Evolutionary conservation across 2,113 vertebrate species (phyloP).

Genomic region (Amphilophus citrinellus): DNA sequence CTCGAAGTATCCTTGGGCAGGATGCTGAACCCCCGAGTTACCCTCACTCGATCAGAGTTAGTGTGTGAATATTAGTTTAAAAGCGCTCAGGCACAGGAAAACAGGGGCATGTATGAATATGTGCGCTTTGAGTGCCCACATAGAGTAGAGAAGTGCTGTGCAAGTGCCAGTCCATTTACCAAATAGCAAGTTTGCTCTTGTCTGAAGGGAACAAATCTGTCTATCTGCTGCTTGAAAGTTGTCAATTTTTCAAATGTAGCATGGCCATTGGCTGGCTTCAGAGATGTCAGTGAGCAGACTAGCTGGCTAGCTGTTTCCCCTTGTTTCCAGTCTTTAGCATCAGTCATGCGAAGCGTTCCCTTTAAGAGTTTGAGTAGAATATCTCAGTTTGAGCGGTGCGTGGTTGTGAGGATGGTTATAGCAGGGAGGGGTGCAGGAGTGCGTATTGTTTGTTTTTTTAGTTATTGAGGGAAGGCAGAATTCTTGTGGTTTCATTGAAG

Average conservation of each 20-base stretch:
- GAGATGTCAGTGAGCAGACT: too few species aligned
- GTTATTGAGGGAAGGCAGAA: slow-evolving; percentile 55
- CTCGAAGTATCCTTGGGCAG: neutral
- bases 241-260: neutral
- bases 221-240: neutral
- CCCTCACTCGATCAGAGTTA: neutral
- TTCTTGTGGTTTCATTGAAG: slow-evolving; percentile 68
- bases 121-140: neutral
- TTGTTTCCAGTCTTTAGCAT: neutral
- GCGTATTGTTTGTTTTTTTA: slow-evolving; percentile 44
- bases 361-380: neutral
- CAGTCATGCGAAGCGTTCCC: neutral
- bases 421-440: slow-evolving; percentile 38
- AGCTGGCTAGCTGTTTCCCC: neutral
- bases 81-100: neutral
- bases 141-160: too few species aligned
- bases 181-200: neutral
- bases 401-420: slow-evolving; percentile 33
- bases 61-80: neutral
- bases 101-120: neutral
- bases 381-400: slow-evolving; percentile 3
- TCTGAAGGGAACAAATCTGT: neutral
- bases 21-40: neutral
- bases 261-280: neutral
- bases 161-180: neutral